Evolutionary conservation across 2,797 vertebrate species (phyloP).

Genomic region (Acrocephalus scirpaceus): DNA sequence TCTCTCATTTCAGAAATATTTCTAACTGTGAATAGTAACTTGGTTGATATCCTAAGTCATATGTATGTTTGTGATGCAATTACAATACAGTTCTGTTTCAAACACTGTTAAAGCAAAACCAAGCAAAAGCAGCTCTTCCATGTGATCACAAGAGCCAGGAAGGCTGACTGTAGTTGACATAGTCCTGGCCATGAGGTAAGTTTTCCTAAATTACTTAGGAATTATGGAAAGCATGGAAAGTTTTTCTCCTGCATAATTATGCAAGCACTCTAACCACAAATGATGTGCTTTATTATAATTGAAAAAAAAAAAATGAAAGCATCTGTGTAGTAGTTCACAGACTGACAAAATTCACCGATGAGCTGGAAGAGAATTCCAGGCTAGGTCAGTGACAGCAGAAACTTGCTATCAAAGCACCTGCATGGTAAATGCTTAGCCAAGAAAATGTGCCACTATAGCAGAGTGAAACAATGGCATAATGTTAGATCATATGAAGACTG

Average conservation of each 20-base stretch:
- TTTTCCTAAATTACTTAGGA: neutral
- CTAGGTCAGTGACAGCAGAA: neutral
- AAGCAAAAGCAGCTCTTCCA: neutral
- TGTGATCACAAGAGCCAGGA: neutral
- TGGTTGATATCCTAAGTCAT: neutral
- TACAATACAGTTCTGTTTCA: neutral
- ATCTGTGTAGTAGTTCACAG: neutral
- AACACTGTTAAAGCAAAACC: neutral
- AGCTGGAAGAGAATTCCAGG: neutral
- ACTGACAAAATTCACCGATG: neutral
- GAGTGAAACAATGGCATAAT: neutral
- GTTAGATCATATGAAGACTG: neutral
- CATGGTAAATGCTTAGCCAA: neutral
- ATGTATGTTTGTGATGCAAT: neutral
- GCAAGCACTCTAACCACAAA: neutral
- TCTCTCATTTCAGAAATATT: neutral
- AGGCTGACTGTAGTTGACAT: neutral
- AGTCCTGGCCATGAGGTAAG: neutral
- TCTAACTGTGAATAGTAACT: neutral
- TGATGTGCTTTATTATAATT: neutral
- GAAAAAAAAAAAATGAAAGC: neutral
- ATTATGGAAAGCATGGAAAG: neutral
- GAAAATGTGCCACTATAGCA: neutral
- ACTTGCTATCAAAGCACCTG: neutral
- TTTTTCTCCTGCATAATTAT: neutral